Conservation (phyloP, 2,113 vertebrate species). For the Phocoena sinus region DNA sequence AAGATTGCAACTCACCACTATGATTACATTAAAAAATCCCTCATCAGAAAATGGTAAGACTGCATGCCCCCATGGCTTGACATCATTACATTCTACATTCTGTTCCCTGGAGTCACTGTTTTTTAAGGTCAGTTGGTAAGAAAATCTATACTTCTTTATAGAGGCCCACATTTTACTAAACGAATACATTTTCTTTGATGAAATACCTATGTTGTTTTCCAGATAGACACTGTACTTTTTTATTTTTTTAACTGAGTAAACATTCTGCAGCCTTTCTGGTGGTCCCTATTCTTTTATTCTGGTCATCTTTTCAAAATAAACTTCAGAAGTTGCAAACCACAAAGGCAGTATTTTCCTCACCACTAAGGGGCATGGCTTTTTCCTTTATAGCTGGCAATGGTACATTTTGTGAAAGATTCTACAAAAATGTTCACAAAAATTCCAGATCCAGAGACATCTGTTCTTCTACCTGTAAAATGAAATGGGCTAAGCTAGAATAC, state of each 20-base stretch:
- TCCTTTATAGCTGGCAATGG: neutral
- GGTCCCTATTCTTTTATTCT: conserved; percentile 17
- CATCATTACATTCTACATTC: neutral
- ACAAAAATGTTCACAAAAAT: neutral
- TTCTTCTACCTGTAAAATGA: conserved; percentile 8
- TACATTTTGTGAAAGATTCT: neutral
- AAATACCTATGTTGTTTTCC: conserved; percentile 31
- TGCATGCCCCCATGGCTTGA: neutral
- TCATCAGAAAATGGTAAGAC: neutral
- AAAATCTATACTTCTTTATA: conserved; percentile 49
- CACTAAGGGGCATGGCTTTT: neutral
- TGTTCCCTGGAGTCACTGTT: neutral
- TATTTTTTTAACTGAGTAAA: conserved; percentile 49
- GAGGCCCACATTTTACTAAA: conserved; percentile 22
- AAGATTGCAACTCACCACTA: conserved; percentile 45
- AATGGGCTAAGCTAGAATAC: neutral
- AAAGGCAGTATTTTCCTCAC: neutral
- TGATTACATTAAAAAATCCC: conserved; percentile 47
- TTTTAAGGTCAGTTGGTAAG: neutral
- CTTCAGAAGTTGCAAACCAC: neutral
- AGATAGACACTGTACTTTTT: conserved; percentile 45
- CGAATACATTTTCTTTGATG: conserved; percentile 40
- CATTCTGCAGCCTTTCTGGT: neutral
- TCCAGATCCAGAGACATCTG: conserved; percentile 14
- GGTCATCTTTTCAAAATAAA: conserved; percentile 18